Conservation (phyloP, 2,888 invertebrate species). For the Phyllotreta striolata region DNA sequence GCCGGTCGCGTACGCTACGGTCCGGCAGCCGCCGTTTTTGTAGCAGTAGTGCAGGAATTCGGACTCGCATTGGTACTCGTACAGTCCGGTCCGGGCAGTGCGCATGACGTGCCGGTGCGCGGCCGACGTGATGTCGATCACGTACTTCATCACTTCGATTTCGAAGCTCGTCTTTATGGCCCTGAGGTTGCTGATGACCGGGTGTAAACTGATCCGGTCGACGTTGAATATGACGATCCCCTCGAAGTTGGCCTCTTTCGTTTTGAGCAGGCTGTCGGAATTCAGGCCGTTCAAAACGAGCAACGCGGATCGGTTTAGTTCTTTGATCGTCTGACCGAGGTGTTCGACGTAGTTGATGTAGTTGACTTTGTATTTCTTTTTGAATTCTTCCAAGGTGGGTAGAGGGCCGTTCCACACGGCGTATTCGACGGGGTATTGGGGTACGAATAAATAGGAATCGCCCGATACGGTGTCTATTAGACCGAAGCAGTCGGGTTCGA, state of each 20-base stretch:
- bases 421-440: slow-evolving; percentile 83
- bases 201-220: slow-evolving; percentile 77
- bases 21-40: slow-evolving; percentile 87
- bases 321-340: slow-evolving; percentile 58
- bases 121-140: slow-evolving; percentile 88
- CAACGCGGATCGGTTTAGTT: slow-evolving; percentile 66
- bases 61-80: slow-evolving; percentile 85
- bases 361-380: slow-evolving; percentile 82
- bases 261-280: slow-evolving; percentile 84
- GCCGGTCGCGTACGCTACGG: slow-evolving; percentile 93
- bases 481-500: slow-evolving; percentile 90
- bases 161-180: slow-evolving; percentile 86
- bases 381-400: slow-evolving; percentile 75
- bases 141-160: slow-evolving; percentile 89
- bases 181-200: slow-evolving; percentile 88
- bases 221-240: slow-evolving; percentile 83
- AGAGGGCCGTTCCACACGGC: slow-evolving; percentile 95
- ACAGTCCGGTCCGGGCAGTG: slow-evolving; percentile 74
- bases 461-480: slow-evolving; percentile 78
- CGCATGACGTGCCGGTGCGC: slow-evolving; percentile 94
- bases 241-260: slow-evolving; percentile 81
- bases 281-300: slow-evolving; percentile 74
- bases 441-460: slow-evolving; percentile 82
- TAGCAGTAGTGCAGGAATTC: slow-evolving; percentile 89
- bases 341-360: slow-evolving; percentile 82